phyloP scores from a whole-genome alignment of 2,797 vertebrate genomes.

The Salarias fasciatus region DNA sequence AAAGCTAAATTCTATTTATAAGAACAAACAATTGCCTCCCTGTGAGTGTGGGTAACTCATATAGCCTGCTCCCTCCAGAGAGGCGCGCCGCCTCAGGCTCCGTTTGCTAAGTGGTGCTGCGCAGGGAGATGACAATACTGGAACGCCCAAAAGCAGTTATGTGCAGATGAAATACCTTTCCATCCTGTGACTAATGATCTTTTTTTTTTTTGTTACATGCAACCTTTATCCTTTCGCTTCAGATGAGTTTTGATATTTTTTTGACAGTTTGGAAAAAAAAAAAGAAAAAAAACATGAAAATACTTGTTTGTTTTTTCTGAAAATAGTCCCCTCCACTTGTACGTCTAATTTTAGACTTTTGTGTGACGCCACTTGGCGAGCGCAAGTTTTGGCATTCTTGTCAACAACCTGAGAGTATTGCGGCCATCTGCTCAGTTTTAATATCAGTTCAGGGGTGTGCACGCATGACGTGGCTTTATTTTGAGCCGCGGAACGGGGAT shows the following conservation, averaged over 20 bases:
- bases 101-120: conserved; percentile 54
- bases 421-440: conserved; percentile 51
- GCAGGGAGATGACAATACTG: conserved; percentile 48
- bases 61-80: conserved; percentile 60
- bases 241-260: background rate
- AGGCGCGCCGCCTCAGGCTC: conserved; percentile 55
- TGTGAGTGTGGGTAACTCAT: conserved; percentile 46
- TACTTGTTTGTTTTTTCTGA: background rate
- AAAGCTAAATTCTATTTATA: conserved; percentile 60
- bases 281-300: conserved; percentile 31
- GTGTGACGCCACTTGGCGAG: conserved; percentile 31
- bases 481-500: conserved; percentile 22
- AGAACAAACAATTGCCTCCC: conserved; percentile 58
- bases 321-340: conserved; percentile 1
- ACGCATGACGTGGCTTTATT: conserved; percentile 15
- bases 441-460: conserved; percentile 15
- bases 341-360: background rate
- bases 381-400: conserved; percentile 27
- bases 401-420: conserved; percentile 36
- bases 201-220: background rate
- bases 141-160: conserved; percentile 35
- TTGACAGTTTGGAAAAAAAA: conserved; percentile 21
- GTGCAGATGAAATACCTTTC: conserved; percentile 29
- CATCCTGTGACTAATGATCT: conserved; percentile 25
- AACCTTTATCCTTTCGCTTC: background rate